A percentile compares a stretch with the other conserved stretches of the same genome.
phyloP scores from a whole-genome alignment of 2,113 vertebrate species.

The Ivindomyrus marchei region DNA sequence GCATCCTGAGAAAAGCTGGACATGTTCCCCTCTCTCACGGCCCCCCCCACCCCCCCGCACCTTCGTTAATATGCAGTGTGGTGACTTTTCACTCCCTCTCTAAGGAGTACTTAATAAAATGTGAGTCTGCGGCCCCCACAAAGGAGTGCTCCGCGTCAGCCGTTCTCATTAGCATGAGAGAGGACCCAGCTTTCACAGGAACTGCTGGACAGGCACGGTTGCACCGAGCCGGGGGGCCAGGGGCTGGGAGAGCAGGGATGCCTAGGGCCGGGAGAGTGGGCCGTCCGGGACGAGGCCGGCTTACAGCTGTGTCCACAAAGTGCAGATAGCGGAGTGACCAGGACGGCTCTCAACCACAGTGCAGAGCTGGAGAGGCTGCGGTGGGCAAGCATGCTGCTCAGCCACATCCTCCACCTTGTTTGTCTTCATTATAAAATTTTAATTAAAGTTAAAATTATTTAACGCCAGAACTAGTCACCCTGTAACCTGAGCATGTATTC shows the following conservation, averaged over 20 bases:
- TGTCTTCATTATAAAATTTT: neutral
- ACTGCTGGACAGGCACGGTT: constrained; percentile 32
- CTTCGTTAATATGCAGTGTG: constrained; percentile 66
- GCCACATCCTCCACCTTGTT: neutral
- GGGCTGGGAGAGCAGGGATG: neutral
- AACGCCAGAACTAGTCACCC: neutral
- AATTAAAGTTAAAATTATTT: neutral
- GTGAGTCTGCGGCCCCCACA: constrained; percentile 54
- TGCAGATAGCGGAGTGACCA: neutral
- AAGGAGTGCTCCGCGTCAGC: constrained; percentile 46
- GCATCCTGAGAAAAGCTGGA: neutral
- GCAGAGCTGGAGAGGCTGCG: neutral
- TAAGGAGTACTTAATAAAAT: constrained; percentile 71
- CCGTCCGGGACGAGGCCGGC: too few species aligned
- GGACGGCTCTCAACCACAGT: neutral
- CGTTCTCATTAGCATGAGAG: constrained; percentile 47
- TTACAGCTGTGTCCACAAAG: constrained; percentile 18
- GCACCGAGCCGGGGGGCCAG: neutral
- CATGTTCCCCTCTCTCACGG: constrained; percentile 39
- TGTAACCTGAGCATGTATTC: neutral
- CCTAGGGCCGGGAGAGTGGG: neutral
- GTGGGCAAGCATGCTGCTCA: neutral
- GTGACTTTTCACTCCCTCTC: constrained; percentile 60
- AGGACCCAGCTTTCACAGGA: constrained; percentile 17
- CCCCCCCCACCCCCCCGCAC: constrained; percentile 37